phyloP scores from a whole-genome alignment of 2,113 vertebrate species.

The Spilogale gracilis region DNA sequence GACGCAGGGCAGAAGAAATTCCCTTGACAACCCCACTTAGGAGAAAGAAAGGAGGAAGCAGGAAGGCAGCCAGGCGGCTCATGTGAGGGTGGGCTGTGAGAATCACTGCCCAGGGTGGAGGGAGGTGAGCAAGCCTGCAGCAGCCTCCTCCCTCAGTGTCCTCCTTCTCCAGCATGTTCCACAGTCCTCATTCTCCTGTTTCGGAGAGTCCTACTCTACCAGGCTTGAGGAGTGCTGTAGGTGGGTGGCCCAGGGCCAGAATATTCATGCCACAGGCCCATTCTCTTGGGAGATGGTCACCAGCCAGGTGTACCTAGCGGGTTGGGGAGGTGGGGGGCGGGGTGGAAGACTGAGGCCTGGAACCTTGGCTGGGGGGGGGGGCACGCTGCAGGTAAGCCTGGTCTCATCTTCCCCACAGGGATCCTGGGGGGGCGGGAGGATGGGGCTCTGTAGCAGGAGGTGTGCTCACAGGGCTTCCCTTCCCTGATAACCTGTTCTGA shows the following conservation, averaged over 20 bases:
- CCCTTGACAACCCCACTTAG: not conserved
- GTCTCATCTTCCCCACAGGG: not conserved
- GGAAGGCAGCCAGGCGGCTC: not conserved
- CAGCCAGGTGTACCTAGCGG: not conserved
- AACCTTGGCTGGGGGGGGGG: not conserved
- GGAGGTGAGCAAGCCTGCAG: rapidly evolving
- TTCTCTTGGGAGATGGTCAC: not conserved
- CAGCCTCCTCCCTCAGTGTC: not conserved
- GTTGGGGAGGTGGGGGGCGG: not conserved
- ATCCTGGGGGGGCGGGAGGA: not conserved
- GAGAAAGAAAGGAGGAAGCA: not conserved
- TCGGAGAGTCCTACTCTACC: not conserved
- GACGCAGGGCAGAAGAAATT: not conserved
- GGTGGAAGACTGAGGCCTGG: not conserved
- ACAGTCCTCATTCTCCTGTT: not conserved
- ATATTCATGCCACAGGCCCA: not conserved
- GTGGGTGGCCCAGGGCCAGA: not conserved
- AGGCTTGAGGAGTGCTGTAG: not conserved
- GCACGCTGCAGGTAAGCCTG: no score
- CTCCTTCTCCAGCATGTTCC: not conserved
- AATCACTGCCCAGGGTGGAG: rapidly evolving
- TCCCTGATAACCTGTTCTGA: not conserved
- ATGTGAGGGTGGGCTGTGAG: rapidly evolving
- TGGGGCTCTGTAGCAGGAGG: not conserved
- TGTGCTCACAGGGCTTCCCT: no score